These are phyloP conservation scores for Solenopsis fugax DNA, from an alignment of 1,140 invertebrate species.

Conservation along the genomic window DNA sequence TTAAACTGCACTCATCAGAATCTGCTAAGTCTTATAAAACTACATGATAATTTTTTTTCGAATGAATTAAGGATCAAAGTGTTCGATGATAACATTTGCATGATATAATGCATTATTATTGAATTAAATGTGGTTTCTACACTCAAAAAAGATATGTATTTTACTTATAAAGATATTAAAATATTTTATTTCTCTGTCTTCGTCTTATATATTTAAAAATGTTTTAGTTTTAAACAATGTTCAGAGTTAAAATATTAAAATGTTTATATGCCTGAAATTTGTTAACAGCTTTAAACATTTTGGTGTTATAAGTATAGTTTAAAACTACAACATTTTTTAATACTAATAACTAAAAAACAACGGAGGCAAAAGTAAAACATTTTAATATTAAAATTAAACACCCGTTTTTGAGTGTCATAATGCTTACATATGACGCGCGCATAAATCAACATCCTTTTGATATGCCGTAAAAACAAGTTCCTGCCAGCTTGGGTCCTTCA, in stretches of 20 bases:
- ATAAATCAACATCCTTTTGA: slow-evolving; percentile 88
- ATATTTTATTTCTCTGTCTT: background rate
- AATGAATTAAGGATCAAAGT: background rate
- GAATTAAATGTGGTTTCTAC: too few species aligned
- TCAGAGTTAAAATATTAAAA: too few species aligned
- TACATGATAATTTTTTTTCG: background rate
- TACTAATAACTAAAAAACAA: background rate
- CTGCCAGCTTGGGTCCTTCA: slow-evolving; percentile 89
- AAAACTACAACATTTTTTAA: too few species aligned
- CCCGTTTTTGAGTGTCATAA: background rate
- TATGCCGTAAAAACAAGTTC: slow-evolving; percentile 88
- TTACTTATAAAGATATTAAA: too few species aligned
- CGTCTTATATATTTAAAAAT: too few species aligned
- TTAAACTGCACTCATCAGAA: background rate
- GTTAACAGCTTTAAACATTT: too few species aligned
- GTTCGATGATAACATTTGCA: background rate
- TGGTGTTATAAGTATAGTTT: too few species aligned
- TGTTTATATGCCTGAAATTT: too few species aligned
- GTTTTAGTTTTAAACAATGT: too few species aligned
- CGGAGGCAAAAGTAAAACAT: background rate
- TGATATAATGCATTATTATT: too few species aligned
- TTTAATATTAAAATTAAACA: background rate
- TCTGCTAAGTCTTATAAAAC: background rate
- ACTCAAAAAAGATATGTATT: too few species aligned
- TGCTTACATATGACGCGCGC: slow-evolving; percentile 88